phyloP scores from a whole-genome alignment of 2,888 invertebrate species.

The Taphrorychus bicolor region DNA sequence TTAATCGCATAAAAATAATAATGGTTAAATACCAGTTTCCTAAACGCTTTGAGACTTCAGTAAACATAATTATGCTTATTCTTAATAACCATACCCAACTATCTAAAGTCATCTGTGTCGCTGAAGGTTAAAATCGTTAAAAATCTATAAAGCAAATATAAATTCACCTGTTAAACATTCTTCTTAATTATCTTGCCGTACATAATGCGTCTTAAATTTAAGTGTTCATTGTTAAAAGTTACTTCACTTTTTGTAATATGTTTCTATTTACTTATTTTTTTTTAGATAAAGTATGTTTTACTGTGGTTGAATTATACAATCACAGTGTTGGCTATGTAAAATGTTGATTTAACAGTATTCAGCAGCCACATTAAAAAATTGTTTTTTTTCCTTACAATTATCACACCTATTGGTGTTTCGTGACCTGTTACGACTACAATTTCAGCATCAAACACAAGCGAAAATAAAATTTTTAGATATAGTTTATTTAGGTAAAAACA shows the following conservation, averaged over 20 bases:
- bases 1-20: neutral
- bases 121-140: slow-evolving; percentile 30
- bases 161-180: slow-evolving; percentile 21
- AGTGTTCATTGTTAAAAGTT: neutral
- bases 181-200: slow-evolving; percentile 18
- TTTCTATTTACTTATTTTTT: neutral
- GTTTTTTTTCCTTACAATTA: no score
- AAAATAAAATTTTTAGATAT: no score
- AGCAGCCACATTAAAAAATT: no score
- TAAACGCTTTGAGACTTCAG: neutral
- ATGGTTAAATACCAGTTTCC: neutral
- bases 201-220: slow-evolving; percentile 4
- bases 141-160: slow-evolving; percentile 24
- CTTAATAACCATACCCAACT: neutral
- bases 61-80: slow-evolving; percentile 1
- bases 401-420: no score
- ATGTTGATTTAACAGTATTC: no score
- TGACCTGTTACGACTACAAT: no score
- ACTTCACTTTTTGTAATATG: slow-evolving; percentile 4
- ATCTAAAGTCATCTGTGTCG: slow-evolving; percentile 13
- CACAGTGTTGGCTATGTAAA: no score
- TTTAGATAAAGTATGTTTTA: no score
- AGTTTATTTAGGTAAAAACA: no score
- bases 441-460: no score
- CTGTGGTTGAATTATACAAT: no score